Conservation (phyloP, 2,888 invertebrate species). For the Protophormia terraenovae region DNA sequence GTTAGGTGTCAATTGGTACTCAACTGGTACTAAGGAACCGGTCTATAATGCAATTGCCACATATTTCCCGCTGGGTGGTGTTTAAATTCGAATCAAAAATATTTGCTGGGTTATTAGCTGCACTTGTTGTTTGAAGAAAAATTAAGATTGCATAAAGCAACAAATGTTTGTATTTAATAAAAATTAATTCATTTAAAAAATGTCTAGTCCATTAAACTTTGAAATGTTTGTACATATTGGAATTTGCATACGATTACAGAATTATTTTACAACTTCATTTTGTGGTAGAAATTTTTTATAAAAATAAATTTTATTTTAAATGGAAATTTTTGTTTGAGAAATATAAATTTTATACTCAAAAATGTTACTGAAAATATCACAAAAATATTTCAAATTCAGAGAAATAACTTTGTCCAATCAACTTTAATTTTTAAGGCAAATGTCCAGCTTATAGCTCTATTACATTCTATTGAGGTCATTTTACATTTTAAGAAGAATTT, state of each 20-base stretch:
- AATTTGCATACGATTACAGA: background rate
- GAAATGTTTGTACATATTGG: background rate
- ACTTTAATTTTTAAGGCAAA: no score
- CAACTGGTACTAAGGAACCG: no score
- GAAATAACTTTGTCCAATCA: background rate
- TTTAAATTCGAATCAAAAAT: no score
- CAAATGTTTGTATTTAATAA: background rate
- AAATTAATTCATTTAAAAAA: background rate
- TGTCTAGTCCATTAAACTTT: background rate
- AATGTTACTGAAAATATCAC: background rate
- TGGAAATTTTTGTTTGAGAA: background rate
- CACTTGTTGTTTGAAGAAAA: background rate
- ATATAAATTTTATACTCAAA: background rate
- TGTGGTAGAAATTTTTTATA: background rate
- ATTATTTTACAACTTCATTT: background rate
- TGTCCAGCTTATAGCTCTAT: no score
- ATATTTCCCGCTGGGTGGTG: no score
- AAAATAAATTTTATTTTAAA: background rate
- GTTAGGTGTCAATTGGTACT: no score
- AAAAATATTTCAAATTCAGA: background rate
- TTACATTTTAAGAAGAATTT: no score
- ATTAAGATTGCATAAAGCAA: background rate
- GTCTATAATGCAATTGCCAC: no score
- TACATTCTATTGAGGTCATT: no score
- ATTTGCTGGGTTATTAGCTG: no score